phyloP scores from a whole-genome alignment of 2,113 vertebrate genomes.

The Melanerpes formicivorus region DNA sequence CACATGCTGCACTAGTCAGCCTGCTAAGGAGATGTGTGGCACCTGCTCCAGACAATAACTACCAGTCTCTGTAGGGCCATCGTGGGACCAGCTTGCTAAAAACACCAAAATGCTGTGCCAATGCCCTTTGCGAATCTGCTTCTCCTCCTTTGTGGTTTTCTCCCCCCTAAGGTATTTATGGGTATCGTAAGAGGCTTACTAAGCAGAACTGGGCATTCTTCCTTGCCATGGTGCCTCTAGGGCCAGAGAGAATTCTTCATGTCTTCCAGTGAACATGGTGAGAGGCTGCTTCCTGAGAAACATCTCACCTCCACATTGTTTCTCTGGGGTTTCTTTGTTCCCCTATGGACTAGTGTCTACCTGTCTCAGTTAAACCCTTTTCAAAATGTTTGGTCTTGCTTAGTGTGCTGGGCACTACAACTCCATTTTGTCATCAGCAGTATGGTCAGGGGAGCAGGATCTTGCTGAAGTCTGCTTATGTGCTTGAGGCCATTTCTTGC shows the following conservation, averaged over 20 bases:
- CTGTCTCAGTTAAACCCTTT: neutral
- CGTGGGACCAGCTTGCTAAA: neutral
- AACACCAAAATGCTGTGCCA: neutral
- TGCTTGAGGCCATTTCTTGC: neutral
- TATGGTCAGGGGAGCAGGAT: neutral
- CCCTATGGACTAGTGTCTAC: neutral
- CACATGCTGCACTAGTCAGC: neutral
- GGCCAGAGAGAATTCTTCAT: neutral
- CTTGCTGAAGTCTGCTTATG: neutral
- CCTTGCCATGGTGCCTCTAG: neutral
- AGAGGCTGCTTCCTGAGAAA: neutral
- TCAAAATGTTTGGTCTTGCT: neutral
- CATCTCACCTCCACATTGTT: neutral
- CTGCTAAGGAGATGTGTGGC: neutral
- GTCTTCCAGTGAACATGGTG: neutral
- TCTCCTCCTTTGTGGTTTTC: neutral
- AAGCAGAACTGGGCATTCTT: neutral
- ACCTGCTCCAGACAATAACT: neutral
- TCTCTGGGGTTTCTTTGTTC: neutral
- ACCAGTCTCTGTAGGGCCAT: neutral
- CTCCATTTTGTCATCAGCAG: neutral
- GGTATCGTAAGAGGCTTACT: neutral
- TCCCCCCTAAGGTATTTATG: neutral
- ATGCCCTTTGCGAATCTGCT: neutral
- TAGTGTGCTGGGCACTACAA: neutral